Base-by-base conservation (phyloP, 2,113 vertebrate species). In the Lamprotornis superbus region DNA sequence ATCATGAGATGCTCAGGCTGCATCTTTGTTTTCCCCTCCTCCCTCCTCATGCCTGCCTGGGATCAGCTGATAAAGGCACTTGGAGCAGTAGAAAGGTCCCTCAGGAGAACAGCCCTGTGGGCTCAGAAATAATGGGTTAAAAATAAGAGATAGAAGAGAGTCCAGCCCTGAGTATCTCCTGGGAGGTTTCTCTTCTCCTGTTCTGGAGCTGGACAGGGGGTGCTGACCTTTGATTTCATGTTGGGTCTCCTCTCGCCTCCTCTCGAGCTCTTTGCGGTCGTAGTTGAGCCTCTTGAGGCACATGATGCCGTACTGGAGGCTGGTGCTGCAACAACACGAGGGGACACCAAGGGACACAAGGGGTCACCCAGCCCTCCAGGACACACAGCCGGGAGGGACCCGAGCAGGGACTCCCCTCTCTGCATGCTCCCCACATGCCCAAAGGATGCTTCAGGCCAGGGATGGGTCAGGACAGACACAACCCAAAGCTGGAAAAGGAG, bases 261-360 rank as follows among this genome's bases (percentile, higher is more conserved):
- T 98, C 86, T 99, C 99, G 33, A 99, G 97, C 90, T 99, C 99
- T 96, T 99, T 99, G 89, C 99, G 98, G 98, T 99, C 99, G 24
- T 99, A 99, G 97, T 99, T 99, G 93, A 99, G 98, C 95, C 99
- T 98, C 98, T 99, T 99, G 98, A 99, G 98, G 97, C 99, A 99
- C 99, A 99, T 99, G 97, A 99, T 99, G 92, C 99, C 99, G 0
- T 99, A 99, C 97, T 99, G 99, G 83, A 99, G 98, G 97, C 99
- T 99, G 97, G 98, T 98, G 97, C 99, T 99, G 97, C 69, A 95
- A 93, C 61, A 97, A 93, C 61, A 97, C 1, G n/a, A 74, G 59
- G 67, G 18, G 84, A 83, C 37, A 97, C 2, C 23, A 63, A 56
- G 61, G 46, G n/a, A 67, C 53, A 82, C 15, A 1, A 31, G 53